A percentile compares a stretch with the other conserved stretches of the same genome.
Conservation (phyloP, 2,113 vertebrate genomes). For the Entelurus aequoreus region DNA sequence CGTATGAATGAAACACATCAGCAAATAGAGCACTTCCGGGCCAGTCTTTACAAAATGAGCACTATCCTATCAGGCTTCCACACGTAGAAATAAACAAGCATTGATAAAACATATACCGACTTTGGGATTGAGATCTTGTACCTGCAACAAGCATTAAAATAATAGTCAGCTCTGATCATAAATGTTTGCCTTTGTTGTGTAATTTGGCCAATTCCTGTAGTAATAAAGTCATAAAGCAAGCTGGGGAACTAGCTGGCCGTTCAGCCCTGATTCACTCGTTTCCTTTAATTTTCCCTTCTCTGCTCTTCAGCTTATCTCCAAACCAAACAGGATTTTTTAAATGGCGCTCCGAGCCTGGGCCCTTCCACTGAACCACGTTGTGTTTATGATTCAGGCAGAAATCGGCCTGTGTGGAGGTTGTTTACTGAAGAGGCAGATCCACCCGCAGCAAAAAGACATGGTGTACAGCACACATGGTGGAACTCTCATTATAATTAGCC, state of each 20-base stretch:
- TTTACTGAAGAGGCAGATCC: slow-evolving; percentile 61
- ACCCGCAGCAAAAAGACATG: slow-evolving; percentile 49
- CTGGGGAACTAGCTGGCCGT: slow-evolving; percentile 69
- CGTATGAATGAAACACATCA: slow-evolving; percentile 36
- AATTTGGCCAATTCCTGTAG: slow-evolving; percentile 70
- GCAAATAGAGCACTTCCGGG: slow-evolving; percentile 9
- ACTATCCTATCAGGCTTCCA: not conserved
- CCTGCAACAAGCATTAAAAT: slow-evolving; percentile 54
- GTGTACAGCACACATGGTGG: slow-evolving; percentile 43
- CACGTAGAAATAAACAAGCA: slow-evolving; percentile 8
- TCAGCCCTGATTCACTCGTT: slow-evolving; percentile 51
- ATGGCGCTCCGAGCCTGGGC: slow-evolving; percentile 48
- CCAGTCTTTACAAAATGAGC: not conserved
- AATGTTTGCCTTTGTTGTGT: slow-evolving; percentile 65
- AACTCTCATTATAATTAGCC: slow-evolving; percentile 52
- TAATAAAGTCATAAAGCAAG: slow-evolving; percentile 69
- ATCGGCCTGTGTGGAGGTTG: slow-evolving; percentile 63
- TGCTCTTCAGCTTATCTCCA: slow-evolving; percentile 71
- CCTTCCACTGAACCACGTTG: slow-evolving; percentile 61
- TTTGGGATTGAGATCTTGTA: slow-evolving; percentile 23
- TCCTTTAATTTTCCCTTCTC: slow-evolving; percentile 53
- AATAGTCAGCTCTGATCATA: slow-evolving; percentile 55
- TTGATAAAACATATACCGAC: slow-evolving; percentile 2
- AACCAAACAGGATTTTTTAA: slow-evolving; percentile 70
- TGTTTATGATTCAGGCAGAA: slow-evolving; percentile 69